A percentile compares a stretch with the other conserved stretches of the same genome.
phyloP scores from a whole-genome alignment of 2,113 vertebrate species.

The Antidorcas marsupialis region DNA sequence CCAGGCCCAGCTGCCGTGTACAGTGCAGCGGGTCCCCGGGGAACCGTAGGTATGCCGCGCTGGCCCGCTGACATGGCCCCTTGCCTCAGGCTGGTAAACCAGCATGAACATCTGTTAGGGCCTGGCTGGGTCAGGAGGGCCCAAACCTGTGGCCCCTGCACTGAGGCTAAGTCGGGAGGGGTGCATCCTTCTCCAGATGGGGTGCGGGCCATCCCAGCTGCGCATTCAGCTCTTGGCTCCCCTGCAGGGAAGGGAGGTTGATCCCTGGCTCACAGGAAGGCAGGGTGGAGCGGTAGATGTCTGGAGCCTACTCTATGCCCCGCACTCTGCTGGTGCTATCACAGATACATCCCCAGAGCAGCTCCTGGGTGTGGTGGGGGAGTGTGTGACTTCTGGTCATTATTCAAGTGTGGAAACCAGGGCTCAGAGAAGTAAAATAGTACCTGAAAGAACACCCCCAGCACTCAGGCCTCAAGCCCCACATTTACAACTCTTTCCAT shows the following conservation, averaged over 20 bases:
- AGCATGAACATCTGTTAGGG: not conserved
- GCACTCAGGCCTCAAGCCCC: not conserved
- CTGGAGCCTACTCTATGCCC: not conserved
- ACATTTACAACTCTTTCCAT: not conserved
- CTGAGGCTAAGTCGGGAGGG: not conserved
- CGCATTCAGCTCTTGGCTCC: rapidly evolving
- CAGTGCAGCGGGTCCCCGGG: rapidly evolving
- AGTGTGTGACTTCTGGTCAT: not conserved
- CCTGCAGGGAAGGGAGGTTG: not conserved
- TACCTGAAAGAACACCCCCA: not conserved
- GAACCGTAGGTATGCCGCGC: not conserved
- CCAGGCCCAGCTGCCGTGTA: not conserved
- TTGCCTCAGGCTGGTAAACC: not conserved
- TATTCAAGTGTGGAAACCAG: not conserved
- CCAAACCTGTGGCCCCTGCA: not conserved
- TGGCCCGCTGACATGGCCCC: not conserved
- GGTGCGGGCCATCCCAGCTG: not conserved
- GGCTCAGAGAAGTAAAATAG: not conserved
- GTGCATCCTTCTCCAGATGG: not conserved
- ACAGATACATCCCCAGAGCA: not conserved
- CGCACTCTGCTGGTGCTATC: not conserved
- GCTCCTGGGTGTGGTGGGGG: not conserved
- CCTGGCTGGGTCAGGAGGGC: not conserved
- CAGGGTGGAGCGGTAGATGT: not conserved
- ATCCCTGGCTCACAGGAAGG: not conserved